Evolutionary conservation across 1,140 invertebrate genomes (phyloP), one percentile per base, ranked within the genome.

Genomic region (Rhizoglyphus robini): DNA sequence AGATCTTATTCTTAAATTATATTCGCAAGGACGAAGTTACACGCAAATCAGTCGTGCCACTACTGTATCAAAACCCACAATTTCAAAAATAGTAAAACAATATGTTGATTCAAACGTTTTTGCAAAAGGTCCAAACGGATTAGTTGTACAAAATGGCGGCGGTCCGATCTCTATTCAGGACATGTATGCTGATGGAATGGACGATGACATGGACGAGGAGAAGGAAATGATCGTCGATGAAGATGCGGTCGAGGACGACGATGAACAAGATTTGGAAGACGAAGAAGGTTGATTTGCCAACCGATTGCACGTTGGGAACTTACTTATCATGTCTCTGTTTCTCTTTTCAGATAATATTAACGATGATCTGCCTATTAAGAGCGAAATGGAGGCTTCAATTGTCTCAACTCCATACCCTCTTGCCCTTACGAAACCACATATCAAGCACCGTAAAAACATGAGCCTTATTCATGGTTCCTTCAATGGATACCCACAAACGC

Each of bases 191-290:
- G 29, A 34, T 32, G 3, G 1, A 1, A 34, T 29, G 15, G 58
- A 60, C 15, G 58, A 60, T 60, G 58, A 60, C 29, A 29, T 60
- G 27, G 58, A 60, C 27, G 58, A 60, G 11, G 58, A 60, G 27
- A 60, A 29, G 27, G 58, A 60, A 27, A 60, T 60, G 58, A 46
- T 60, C 27, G 58, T 60, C 30, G 58, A 60, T 32, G 58, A 60
- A 11, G 27, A 60, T 60, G 58, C 2, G 15, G 27, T 15, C 27
- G 58, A 29, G 23, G 58, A 32, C 58, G 58, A 46, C 29, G 58
- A 60, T 46, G 58, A 60, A n/a, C 15, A 60, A 20, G 15, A 60
- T n/a, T 8, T 29, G 15, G 15, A 15, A n/a, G 58, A 60, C 27
- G 58, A 29, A 20, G 58, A 60, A 29, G 58, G 58, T 60, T 34